Evolutionary conservation across 2,888 invertebrate genomes (phyloP).

Genomic region (Hypsopygia costalis): DNA sequence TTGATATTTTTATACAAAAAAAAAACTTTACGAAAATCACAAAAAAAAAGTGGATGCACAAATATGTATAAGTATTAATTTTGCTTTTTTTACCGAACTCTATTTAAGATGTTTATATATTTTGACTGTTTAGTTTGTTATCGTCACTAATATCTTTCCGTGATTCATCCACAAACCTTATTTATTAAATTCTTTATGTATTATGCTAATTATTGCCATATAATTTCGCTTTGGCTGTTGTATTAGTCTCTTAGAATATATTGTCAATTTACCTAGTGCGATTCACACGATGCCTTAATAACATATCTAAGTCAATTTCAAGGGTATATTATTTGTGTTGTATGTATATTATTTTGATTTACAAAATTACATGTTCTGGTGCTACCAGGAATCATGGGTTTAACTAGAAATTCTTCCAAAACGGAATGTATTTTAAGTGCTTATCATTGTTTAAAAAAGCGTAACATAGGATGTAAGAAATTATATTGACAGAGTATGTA

Average conservation of each 20-base stretch:
- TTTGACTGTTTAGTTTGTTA: conserved; percentile 58
- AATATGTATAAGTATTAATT: conserved; percentile 53
- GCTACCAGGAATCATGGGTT: conserved; percentile 47
- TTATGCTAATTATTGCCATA: conserved; percentile 61
- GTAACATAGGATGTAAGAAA: conserved; percentile 69
- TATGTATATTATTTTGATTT: conserved; percentile 26
- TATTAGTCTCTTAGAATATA: conserved; percentile 66
- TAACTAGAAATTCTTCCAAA: conserved; percentile 32
- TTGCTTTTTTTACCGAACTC: conserved; percentile 57
- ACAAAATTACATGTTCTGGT: conserved; percentile 29
- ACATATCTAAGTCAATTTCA: conserved; percentile 80
- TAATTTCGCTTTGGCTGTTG: conserved; percentile 76
- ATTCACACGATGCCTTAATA: conserved; percentile 80
- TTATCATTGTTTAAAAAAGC: conserved; percentile 50
- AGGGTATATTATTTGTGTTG: conserved; percentile 60
- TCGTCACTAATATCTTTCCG: conserved; percentile 39
- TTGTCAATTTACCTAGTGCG: conserved; percentile 72
- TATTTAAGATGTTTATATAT: conserved; percentile 71
- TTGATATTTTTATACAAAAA: conserved; percentile 62
- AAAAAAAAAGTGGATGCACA: conserved; percentile 78
- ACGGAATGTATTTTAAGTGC: conserved; percentile 49
- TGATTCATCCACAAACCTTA: conserved; percentile 36
- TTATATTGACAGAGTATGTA: conserved; percentile 62
- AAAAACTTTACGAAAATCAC: conserved; percentile 54
- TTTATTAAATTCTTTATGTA: conserved; percentile 35